Base-by-base conservation (phyloP, 2,113 vertebrate genomes). In the Climacteris rufus region DNA sequence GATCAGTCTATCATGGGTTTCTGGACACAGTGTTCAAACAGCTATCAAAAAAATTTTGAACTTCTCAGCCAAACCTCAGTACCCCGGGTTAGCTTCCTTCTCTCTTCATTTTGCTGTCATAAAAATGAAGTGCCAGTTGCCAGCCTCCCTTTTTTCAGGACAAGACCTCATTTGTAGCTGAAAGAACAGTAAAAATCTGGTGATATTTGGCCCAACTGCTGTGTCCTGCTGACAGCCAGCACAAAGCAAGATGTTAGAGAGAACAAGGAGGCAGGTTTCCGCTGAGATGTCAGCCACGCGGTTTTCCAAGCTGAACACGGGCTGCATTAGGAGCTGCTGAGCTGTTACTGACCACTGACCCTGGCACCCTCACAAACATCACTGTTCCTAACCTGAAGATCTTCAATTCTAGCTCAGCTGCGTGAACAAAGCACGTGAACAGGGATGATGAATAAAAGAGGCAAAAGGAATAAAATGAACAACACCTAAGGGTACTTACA, bases 141-240 rank as follows among this genome's bases (percentile, higher is more conserved):
- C 83, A 95, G 87, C 31, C n/a, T n/a, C 15, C 47, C 90, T 85
- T 84, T 96, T 95, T 82, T 74, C 77, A 94, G 83, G 87, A 84
- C 81, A 91, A 91, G 91, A 89, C 65, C 93, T 92, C 77, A 87
- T 91, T 91, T 91, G 61, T 71, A 94, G 74, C 69, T 89, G 56
- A 72, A 94, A 83, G 76, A 92, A 91, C 87, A 93, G 81, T 53
- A 84, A 84, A 95, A 96, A 92, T 93, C 89, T 97, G 91, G 93
- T 57, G 69, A 56, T 82, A 68, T 24, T 42, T 95, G 87, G 95
- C 65, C 77, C 74, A 77, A 57, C 65, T 65, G 77, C 81, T 57
- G 10, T 3, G 44, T 82, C 96, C 89, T 64, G 94, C 94, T 96
- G 93, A 91, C 61, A 95, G 65, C 28, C 37, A 6, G 81, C 77